phyloP scores from a whole-genome alignment of 2,113 vertebrate species.

The Bucco capensis region DNA sequence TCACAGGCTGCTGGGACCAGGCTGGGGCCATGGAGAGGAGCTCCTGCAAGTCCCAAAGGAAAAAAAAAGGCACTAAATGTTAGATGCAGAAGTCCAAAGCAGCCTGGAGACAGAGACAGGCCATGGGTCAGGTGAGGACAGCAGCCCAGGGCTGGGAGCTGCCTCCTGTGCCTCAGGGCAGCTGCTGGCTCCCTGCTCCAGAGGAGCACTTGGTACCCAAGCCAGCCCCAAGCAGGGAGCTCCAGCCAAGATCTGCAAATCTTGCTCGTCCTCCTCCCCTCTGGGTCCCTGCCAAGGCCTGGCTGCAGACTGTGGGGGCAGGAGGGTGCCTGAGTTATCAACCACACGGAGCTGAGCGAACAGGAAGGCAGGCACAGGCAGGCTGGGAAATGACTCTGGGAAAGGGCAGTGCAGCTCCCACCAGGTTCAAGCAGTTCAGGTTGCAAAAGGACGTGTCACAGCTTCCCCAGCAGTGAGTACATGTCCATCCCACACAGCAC shows the following conservation, averaged over 20 bases:
- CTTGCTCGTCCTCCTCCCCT: neutral
- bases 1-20: neutral
- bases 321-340: neutral
- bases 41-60: neutral
- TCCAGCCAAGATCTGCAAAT: accelerated
- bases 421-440: neutral
- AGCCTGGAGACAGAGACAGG: neutral
- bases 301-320: accelerated
- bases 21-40: neutral
- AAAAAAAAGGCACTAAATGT: neutral
- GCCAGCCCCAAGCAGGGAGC: neutral
- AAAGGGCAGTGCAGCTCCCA: neutral
- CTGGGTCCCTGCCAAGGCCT: neutral
- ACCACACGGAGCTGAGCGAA: neutral
- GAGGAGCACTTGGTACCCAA: accelerated
- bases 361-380: neutral
- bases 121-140: accelerated
- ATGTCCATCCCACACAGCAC: neutral
- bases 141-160: no score
- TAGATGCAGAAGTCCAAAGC: neutral
- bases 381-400: neutral
- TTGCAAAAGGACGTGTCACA: neutral
- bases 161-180: neutral
- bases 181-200: neutral
- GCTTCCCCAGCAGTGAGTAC: accelerated